phyloP scores from a whole-genome alignment of 2,113 vertebrate genomes.

The Hipposideros armiger region DNA sequence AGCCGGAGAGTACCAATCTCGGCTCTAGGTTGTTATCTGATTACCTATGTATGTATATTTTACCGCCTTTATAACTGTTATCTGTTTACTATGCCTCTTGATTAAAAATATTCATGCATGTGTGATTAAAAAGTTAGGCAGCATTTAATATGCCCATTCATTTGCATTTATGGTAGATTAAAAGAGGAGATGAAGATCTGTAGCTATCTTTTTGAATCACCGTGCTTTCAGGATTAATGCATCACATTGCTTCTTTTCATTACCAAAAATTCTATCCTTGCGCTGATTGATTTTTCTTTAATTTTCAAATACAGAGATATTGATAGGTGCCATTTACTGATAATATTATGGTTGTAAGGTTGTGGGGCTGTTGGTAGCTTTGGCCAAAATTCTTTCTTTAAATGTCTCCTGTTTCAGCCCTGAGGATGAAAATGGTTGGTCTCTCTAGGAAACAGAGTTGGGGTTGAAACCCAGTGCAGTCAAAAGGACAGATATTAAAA shows the following conservation, averaged over 20 bases:
- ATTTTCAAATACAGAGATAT: not conserved
- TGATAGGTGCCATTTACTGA: not conserved
- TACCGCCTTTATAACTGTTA: not conserved
- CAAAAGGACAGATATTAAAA: not conserved
- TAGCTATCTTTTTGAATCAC: not conserved
- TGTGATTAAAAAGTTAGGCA: not conserved
- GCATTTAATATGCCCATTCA: not conserved
- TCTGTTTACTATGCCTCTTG: conserved; percentile 12
- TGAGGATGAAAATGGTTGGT: not conserved
- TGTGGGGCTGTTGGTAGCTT: not conserved
- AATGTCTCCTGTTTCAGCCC: not conserved
- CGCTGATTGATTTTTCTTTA: not conserved
- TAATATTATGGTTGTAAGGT: not conserved
- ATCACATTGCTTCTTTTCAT: not conserved
- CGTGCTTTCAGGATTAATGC: not conserved
- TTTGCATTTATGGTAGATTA: not conserved
- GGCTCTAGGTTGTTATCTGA: not conserved
- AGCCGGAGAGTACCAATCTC: not conserved
- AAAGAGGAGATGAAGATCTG: not conserved
- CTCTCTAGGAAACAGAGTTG: not conserved
- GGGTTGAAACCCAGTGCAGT: not conserved
- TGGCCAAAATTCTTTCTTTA: not conserved
- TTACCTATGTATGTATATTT: not conserved
- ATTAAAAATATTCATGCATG: not conserved
- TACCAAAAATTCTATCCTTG: not conserved